Evolutionary conservation across 2,797 vertebrate species (phyloP).

Genomic region (Nyctibius grandis): DNA sequence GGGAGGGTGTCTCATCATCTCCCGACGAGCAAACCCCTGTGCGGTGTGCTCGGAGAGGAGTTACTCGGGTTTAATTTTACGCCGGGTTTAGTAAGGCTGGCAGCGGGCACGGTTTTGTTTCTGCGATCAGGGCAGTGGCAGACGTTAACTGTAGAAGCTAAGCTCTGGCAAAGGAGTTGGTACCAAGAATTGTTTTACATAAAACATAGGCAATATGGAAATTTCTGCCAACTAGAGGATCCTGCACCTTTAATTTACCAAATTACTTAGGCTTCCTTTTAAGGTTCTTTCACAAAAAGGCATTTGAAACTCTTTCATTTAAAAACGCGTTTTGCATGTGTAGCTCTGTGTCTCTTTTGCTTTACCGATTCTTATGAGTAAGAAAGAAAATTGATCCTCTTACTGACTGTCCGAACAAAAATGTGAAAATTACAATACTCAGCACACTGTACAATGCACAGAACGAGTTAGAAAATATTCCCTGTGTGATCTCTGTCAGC

Average conservation of each 20-base stretch:
- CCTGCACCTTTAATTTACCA: neutral
- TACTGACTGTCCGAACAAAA: neutral
- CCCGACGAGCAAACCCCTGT: accelerated
- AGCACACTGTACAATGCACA: accelerated
- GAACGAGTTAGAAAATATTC: neutral
- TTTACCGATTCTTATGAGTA: accelerated
- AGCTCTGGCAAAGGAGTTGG: neutral
- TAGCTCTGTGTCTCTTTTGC: neutral
- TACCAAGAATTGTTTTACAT: neutral
- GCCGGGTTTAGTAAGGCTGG: neutral
- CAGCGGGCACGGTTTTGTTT: neutral
- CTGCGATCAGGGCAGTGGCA: neutral
- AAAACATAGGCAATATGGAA: neutral
- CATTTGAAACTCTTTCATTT: neutral
- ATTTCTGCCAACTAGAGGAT: neutral
- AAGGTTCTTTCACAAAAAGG: neutral
- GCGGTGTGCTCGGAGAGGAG: neutral
- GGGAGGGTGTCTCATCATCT: neutral
- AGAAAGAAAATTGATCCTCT: neutral
- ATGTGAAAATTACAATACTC: neutral
- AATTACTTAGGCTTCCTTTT: neutral
- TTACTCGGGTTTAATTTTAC: neutral
- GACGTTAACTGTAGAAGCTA: accelerated
- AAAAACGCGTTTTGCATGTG: accelerated
- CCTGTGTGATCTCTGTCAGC: neutral